These are phyloP conservation scores for Panthera leo DNA, from an alignment of 2,113 vertebrate species.

Conservation along the genomic window DNA sequence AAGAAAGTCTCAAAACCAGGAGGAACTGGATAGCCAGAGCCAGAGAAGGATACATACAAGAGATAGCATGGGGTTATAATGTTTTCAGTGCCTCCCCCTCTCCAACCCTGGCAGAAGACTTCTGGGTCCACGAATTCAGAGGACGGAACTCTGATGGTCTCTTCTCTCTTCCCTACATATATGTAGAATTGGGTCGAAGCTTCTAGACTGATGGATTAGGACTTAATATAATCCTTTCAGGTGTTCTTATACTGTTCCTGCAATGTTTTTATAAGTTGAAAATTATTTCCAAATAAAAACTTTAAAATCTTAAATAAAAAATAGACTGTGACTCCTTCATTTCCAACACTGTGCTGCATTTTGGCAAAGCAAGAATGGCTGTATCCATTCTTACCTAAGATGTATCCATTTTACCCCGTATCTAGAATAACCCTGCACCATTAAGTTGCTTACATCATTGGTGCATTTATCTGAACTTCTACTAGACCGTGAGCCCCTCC, in stretches of 20 bases:
- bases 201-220: background rate
- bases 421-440: background rate
- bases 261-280: background rate
- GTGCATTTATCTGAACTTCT: background rate
- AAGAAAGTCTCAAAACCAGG: background rate
- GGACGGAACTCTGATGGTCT: background rate
- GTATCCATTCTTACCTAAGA: background rate
- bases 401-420: rapidly evolving
- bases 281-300: background rate
- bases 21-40: background rate
- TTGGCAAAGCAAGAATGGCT: background rate
- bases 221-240: background rate
- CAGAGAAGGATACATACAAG: background rate
- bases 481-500: background rate
- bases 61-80: background rate
- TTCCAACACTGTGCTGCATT: background rate
- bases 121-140: background rate
- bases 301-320: slow-evolving; percentile 6
- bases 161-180: background rate
- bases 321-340: background rate
- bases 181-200: background rate
- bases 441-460: background rate
- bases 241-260: background rate
- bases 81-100: background rate
- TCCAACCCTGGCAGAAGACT: background rate